Evolutionary conservation across 2,888 invertebrate species (phyloP), one percentile per base, ranked within the genome.

Genomic region (Rhopalosiphum nymphaeae): DNA sequence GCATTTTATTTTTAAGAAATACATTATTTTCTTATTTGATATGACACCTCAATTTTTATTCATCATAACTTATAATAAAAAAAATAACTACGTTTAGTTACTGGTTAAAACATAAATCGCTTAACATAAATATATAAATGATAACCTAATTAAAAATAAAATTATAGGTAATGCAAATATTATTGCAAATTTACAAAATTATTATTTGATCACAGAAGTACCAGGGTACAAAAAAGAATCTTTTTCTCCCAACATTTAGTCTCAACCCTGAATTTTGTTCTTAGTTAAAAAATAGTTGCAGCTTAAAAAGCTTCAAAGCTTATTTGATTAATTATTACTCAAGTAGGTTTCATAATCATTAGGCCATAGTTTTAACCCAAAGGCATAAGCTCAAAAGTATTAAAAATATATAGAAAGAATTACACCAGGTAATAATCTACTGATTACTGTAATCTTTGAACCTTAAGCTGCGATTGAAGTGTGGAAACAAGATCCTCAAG

Each of bases 401-500:
- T 36, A 53, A 29, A 56, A 85, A 44, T n/a, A 44, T 53, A 53
- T 4, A 21, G n/a, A 42, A 1, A 42, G 29, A 13, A 91, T 84
- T 53, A 42, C 53, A 53, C 29, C 49, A 1, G 56, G 78, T 26
- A 29, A 42, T 16, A 25, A 56, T 53, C n/a, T 13, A 36, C 11
- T 57, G 7, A 90, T 93, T 36, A 93, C 46, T 93, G 89, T 36
- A 85, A 61, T 85, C 93, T 85, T 26, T 93, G 93, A 90, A 93
- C 93, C 21, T 93, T 93, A 7, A 95, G 92, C 56, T 94, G 94
- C 21, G 95, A 94, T 94, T 97, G 97, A 94, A 97, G 95, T 94
- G 97, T 97, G 84, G 97, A 97, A 25, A 98, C 96, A 95, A 98
- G 97, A 93, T 97, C 97, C 95, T 98, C 98, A 53, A 98, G 96